These are phyloP conservation scores for Lamprologus tigripictilis DNA, from an alignment of 2,113 vertebrate species.

Conservation along the genomic window DNA sequence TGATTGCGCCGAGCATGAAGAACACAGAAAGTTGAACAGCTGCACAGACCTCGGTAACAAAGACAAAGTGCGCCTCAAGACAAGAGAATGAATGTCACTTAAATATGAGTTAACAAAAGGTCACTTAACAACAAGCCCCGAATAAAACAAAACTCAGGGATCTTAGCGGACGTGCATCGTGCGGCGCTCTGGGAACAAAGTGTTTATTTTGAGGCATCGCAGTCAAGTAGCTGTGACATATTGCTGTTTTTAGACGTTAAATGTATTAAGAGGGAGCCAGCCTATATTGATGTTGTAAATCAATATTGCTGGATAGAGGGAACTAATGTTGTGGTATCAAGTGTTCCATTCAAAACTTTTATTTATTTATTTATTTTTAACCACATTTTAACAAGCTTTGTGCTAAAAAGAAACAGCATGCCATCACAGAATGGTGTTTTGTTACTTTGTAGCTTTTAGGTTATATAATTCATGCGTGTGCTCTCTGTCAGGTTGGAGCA, in stretches of 20 bases:
- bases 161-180: neutral
- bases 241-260: constrained; percentile 61
- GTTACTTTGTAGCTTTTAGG: neutral
- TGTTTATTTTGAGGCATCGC: constrained; percentile 46
- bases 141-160: constrained; percentile 21
- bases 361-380: neutral
- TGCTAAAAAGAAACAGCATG: neutral
- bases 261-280: constrained; percentile 53
- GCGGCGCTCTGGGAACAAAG: neutral
- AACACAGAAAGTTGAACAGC: constrained; percentile 47
- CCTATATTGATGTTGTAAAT: constrained; percentile 56
- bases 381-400: constrained; percentile 20
- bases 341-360: constrained; percentile 39
- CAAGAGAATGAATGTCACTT: constrained; percentile 49
- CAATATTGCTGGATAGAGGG: constrained; percentile 49
- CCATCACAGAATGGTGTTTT: neutral
- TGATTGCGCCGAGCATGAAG: constrained; percentile 38
- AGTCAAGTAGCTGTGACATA: constrained; percentile 55
- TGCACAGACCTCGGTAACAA: constrained; percentile 36
- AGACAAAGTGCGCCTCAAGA: constrained; percentile 47
- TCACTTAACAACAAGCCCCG: constrained; percentile 45
- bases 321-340: constrained; percentile 43
- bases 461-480: neutral
- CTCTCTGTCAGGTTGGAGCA: neutral
- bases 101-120: constrained; percentile 58